Conservation (phyloP, 2,888 invertebrate genomes). For the Diadromus collaris region DNA sequence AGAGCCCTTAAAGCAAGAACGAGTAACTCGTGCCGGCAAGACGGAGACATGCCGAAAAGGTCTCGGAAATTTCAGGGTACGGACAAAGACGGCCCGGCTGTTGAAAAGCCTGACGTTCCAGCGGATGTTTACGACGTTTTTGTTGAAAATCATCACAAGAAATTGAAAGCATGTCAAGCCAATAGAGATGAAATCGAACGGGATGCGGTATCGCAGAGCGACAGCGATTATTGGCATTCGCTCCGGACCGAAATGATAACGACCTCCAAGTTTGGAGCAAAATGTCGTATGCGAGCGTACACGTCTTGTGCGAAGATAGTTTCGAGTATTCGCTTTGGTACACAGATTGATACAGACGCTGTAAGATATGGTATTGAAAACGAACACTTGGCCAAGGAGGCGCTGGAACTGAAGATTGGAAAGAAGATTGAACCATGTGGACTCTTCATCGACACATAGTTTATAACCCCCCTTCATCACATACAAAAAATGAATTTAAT, state of each 20-base stretch:
- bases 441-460: background rate
- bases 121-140: slow-evolving; percentile 9
- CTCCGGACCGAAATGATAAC: background rate
- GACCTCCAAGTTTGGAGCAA: background rate
- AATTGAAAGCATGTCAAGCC: background rate
- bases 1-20: background rate
- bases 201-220: background rate
- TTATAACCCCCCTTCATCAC: no score
- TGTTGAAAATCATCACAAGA: background rate
- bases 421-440: background rate
- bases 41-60: background rate
- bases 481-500: no score
- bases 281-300: background rate
- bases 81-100: background rate
- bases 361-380: background rate
- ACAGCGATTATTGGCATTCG: background rate
- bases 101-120: background rate
- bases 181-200: background rate
- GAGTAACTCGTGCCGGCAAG: background rate
- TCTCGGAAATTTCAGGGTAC: background rate
- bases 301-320: background rate
- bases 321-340: background rate
- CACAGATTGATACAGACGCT: background rate
- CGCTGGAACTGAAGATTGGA: background rate
- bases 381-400: background rate